Evolutionary conservation across 2,888 invertebrate genomes (phyloP), one percentile per base, ranked within the genome.

Genomic region (Hyppa rectilinea): DNA sequence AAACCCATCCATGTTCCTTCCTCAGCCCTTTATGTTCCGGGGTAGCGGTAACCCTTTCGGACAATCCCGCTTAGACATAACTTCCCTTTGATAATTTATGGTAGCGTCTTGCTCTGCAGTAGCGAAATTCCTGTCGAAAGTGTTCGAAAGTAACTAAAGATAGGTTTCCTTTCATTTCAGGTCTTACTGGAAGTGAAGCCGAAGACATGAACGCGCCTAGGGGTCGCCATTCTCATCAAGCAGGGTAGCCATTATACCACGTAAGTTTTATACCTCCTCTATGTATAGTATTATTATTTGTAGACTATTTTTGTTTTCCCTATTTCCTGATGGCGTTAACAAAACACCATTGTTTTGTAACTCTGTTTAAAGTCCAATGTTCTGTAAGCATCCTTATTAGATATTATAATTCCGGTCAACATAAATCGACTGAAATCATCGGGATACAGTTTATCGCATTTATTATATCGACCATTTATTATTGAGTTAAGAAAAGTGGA

Each of bases 161-260:
- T 2, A 10, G 14, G 31, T 63, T 79, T 67, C 31, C 26, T 80
- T 80, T 85, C 66, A 74, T 94, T 93, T 50, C 93, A 95, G 95
- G 88, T 89, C 60, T 83, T 79, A 72, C 72, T 82, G 71, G 80
- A 79, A 80, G 70, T 75, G 85, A 91, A 90, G 78, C 87, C 88
- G 79, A 84, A 92, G 93, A 87, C 92, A 95, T 95, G 95, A 93
- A 88, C 87, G 88, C 89, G 88, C 84, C 85, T 84, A 87, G 86
- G 86, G 87, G 88, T 85, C 90, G 89, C 80, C 94, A 94, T 85
- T 94, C 94, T 67, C 95, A 93, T 85, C 95, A 94, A 92, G 95
- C 94, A 86, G 95, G 95, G 86, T 95, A 96, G 93, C 91, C 89
- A 83, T 86, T 87, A 82, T 86, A 83, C 83, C 85, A 89, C 88